Evolutionary conservation across 2,888 invertebrate species (phyloP).

Genomic region (Cosmia pyralina): DNA sequence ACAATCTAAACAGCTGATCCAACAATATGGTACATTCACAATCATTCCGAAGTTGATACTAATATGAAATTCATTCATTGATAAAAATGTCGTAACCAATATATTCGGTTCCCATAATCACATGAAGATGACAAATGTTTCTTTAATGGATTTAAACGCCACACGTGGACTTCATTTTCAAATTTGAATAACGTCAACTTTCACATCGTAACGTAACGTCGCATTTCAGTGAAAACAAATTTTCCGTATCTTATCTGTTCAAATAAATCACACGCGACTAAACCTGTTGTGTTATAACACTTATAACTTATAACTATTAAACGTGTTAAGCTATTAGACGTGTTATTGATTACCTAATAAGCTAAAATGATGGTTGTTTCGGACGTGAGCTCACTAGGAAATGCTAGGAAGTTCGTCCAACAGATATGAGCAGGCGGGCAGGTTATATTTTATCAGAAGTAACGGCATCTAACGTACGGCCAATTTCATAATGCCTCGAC

Average conservation of each 20-base stretch:
- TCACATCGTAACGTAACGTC: slow-evolving; percentile 53
- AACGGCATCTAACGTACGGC: slow-evolving; percentile 90
- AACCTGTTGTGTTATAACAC: slow-evolving; percentile 65
- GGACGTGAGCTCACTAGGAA: slow-evolving; percentile 81
- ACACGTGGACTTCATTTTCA: slow-evolving; percentile 51
- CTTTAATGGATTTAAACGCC: slow-evolving; percentile 49
- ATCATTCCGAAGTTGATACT: slow-evolving; percentile 9
- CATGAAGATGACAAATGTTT: slow-evolving; percentile 58
- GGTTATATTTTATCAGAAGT: slow-evolving; percentile 90
- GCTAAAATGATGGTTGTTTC: slow-evolving; percentile 78
- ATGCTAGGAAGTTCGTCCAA: slow-evolving; percentile 75
- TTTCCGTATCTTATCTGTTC: slow-evolving; percentile 61
- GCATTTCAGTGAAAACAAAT: slow-evolving; percentile 58
- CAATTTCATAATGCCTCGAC: slow-evolving; percentile 90
- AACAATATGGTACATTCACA: slow-evolving; percentile 16
- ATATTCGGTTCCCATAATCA: slow-evolving; percentile 39
- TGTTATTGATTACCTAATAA: slow-evolving; percentile 80
- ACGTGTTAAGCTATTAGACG: slow-evolving; percentile 54
- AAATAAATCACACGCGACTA: slow-evolving; percentile 59
- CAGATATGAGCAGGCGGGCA: slow-evolving; percentile 88
- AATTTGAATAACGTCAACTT: slow-evolving; percentile 65
- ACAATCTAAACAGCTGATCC: slow-evolving; percentile 36
- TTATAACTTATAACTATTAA: slow-evolving; percentile 62
- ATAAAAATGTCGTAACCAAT: slow-evolving; percentile 46
- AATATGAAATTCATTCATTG: slow-evolving; percentile 18